Conservation (phyloP, 1,140 invertebrate genomes). For the Diuraphis noxia region DNA sequence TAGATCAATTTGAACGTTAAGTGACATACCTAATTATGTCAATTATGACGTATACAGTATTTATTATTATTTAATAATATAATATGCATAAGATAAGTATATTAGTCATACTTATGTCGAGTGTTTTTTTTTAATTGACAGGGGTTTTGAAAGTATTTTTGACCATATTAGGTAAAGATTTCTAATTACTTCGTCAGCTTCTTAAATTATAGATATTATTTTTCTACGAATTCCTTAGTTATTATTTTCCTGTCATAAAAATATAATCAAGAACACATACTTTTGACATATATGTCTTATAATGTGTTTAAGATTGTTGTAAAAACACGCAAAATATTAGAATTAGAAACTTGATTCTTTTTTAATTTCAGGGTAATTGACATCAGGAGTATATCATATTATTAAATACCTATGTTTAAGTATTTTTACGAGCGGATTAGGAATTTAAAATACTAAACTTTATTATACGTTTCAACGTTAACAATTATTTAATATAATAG, state of each 20-base stretch:
- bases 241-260: conserved; percentile 23
- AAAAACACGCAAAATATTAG: neutral
- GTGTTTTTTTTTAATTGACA: neutral
- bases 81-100: neutral
- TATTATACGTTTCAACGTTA: neutral
- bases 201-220: conserved; percentile 11
- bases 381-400: neutral
- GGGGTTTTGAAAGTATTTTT: conserved; percentile 2
- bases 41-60: neutral
- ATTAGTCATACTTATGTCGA: neutral
- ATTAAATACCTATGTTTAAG: neutral
- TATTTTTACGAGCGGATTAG: neutral
- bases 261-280: neutral
- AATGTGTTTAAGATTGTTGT: neutral
- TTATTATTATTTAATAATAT: too few relatives aligned
- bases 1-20: neutral
- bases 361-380: conserved; percentile 2
- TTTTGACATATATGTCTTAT: neutral
- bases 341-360: neutral
- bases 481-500: neutral
- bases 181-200: neutral
- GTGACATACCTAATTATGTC: neutral
- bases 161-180: neutral
- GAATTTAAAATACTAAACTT: neutral
- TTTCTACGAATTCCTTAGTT: neutral